phyloP scores from a whole-genome alignment of 2,888 invertebrate genomes.

The Fragum whitleyi region DNA sequence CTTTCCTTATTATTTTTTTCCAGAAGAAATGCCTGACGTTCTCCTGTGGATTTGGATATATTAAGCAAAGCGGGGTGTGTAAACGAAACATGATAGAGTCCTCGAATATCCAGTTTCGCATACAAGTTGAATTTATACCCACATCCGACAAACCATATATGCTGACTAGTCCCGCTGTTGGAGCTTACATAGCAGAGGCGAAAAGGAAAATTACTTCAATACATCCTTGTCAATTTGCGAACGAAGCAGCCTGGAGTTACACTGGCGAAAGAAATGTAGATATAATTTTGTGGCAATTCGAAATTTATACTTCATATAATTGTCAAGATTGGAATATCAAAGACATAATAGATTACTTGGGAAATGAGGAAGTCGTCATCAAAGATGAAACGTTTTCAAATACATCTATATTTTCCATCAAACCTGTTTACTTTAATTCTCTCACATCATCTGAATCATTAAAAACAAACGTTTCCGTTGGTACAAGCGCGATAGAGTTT shows the following conservation, averaged over 20 bases:
- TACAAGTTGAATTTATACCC: not conserved
- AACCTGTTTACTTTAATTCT: not conserved
- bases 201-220: not conserved
- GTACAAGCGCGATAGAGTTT: not conserved
- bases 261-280: not conserved
- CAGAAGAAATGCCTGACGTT: not conserved
- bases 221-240: not conserved
- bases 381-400: not conserved
- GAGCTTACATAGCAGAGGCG: not conserved
- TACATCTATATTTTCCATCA: not conserved
- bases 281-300: not conserved
- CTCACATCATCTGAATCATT: not conserved
- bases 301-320: not conserved
- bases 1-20: not conserved
- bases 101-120: not conserved
- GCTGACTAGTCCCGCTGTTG: too few relatives aligned
- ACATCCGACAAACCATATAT: too few relatives aligned
- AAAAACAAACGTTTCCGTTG: not conserved
- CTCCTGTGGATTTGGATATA: constrained; percentile 7
- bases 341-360: not conserved
- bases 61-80: not conserved
- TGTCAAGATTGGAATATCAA: not conserved
- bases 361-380: not conserved
- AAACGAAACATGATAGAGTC: not conserved
- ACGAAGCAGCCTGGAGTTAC: not conserved